phyloP scores from a whole-genome alignment of 1,140 invertebrate species.

The Drosophila lacteicornis region DNA sequence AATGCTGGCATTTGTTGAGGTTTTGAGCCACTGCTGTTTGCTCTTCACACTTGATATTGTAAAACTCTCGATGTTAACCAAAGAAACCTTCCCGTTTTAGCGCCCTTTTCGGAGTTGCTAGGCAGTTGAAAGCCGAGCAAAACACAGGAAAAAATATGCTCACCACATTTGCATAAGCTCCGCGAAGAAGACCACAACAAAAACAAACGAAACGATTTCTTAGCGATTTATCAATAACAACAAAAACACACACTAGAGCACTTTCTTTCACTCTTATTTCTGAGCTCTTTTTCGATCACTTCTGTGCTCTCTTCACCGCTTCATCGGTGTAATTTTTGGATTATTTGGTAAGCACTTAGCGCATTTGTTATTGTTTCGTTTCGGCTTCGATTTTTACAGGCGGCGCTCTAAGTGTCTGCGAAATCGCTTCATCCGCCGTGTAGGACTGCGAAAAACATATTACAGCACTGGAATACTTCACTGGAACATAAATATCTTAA shows the following conservation, averaged over 20 bases:
- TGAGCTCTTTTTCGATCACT: constrained; percentile 34
- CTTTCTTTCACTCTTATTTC: constrained; percentile 51
- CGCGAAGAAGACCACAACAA: constrained; percentile 51
- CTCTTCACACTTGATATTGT: constrained; percentile 54
- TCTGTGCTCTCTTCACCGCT: constrained; percentile 5
- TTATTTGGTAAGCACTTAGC: constrained; percentile 33
- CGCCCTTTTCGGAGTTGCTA: constrained; percentile 40
- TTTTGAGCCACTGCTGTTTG: constrained; percentile 40
- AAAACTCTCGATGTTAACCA: constrained; percentile 35
- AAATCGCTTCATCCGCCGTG: not conserved
- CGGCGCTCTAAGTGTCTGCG: constrained; percentile 24
- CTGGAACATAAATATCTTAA: not conserved
- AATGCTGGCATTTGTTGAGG: constrained; percentile 17
- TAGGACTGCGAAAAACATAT: not conserved
- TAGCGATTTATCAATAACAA: constrained; percentile 24
- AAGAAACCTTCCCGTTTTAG: constrained; percentile 22
- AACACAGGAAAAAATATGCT: constrained; percentile 27
- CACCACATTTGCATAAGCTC: constrained; percentile 80
- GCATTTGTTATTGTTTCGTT: constrained; percentile 60
- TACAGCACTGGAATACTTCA: not conserved
- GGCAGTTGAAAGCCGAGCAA: constrained; percentile 28
- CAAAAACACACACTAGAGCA: constrained; percentile 36
- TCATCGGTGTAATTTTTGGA: constrained; percentile 6
- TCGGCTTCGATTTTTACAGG: constrained; percentile 72
- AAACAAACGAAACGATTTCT: constrained; percentile 41